Base-by-base conservation (phyloP, 2,888 invertebrate species). In the Ichneumoninae sp. region DNA sequence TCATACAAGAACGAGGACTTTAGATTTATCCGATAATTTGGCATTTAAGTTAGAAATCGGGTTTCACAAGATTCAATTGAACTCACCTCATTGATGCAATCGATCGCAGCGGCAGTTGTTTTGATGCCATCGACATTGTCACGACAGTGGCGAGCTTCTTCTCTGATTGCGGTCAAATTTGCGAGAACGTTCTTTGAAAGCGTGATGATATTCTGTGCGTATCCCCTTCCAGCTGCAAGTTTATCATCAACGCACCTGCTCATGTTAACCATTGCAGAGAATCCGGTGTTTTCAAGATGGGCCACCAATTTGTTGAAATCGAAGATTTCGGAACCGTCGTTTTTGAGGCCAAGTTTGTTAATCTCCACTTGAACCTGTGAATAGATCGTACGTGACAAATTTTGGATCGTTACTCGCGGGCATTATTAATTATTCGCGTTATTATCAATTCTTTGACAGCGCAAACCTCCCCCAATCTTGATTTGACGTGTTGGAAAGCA, bases 31-130 rank as follows among this genome's bases (percentile, higher is more conserved):
- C 13, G 44, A 47, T 47, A 47, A 47, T 47, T 47, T 47, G 3
- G 5, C 5, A 47, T 47, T 47, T 16, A 16, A 3, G 2, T 3
- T 47, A 16, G 16, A 5, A 47, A 47, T 47, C 5, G 4, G 52
- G 1, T 26, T 52, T 16, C 19, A 5, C 19, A 33, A 26, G 13
- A 13, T 13, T 33, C 69, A n/a, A 7, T 26, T 44, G 19, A 52
- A 84, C 88, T 88, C 72, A 90, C 90, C 16, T 16, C n/a, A 68
- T 87, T 87, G 50, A 85, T 54, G 71, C 89, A 90, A 0, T 60
- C 47, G 2, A 88, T 30, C 13, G 87, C 88, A 16, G 82, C 65
- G 26, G 65, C 52, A 13, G 85, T 81, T 3, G 6, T 7, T 7
- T 8, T 36, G 70, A 19, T 13, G 22, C 5, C 36, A 36, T 36